A percentile compares a stretch with the other conserved stretches of the same genome.
phyloP scores from a whole-genome alignment of 2,888 invertebrate genomes.

The Campoplex nolae region DNA sequence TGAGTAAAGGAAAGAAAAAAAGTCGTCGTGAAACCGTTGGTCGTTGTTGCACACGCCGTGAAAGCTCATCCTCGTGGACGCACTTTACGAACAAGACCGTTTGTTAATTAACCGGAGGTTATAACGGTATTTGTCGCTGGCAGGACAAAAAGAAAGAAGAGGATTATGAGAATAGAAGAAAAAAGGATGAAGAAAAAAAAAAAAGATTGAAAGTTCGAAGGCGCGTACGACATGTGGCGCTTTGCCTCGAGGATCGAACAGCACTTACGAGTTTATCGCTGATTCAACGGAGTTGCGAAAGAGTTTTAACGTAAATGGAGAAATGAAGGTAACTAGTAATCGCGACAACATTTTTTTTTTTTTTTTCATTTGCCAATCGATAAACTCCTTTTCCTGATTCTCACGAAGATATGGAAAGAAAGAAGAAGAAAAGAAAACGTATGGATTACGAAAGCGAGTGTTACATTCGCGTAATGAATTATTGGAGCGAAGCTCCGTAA shows the following conservation, averaged over 20 bases:
- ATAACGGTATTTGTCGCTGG: conserved; percentile 34
- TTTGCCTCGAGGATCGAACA: conserved; percentile 38
- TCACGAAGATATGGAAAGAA: neutral
- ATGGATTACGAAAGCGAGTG: neutral
- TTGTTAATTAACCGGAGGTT: conserved; percentile 43
- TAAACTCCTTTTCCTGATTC: neutral
- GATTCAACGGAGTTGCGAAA: conserved; percentile 53
- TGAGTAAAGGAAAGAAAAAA: conserved; percentile 29
- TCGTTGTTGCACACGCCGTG: conserved; percentile 41
- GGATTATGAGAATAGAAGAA: neutral
- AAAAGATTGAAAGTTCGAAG: neutral
- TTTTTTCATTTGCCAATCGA: neutral
- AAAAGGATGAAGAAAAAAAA: neutral
- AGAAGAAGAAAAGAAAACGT: neutral
- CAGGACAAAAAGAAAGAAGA: neutral
- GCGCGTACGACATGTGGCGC: conserved; percentile 13
- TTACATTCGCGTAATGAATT: neutral
- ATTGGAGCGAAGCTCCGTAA: neutral
- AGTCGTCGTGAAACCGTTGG: conserved; percentile 35
- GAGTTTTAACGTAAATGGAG: conserved; percentile 55
- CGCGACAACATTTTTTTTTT: neutral
- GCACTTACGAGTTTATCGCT: conserved; percentile 53
- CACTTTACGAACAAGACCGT: conserved; percentile 42
- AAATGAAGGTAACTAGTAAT: neutral
- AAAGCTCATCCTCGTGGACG: conserved; percentile 49